Conservation (phyloP, 2,113 vertebrate genomes). For the Anoplopoma fimbria region DNA sequence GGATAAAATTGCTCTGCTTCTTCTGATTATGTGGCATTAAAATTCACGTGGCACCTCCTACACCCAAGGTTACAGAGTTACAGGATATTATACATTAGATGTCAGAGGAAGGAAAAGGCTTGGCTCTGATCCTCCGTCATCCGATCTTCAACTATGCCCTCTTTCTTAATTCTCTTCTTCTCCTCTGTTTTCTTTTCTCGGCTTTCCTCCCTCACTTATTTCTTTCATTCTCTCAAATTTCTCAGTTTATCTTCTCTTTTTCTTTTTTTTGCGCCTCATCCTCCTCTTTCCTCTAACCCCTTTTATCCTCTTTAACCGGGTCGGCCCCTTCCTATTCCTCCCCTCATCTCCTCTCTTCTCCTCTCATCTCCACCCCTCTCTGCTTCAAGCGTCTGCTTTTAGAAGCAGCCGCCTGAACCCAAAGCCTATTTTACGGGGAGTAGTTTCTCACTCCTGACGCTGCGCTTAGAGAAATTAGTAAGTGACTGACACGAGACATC, state of each 20-base stretch:
- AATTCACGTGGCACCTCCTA: constrained; percentile 1
- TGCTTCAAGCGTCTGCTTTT: constrained; percentile 58
- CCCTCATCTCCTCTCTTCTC: background rate
- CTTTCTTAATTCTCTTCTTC: constrained; percentile 13
- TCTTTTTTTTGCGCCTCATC: constrained; percentile 13
- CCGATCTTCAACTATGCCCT: constrained; percentile 16
- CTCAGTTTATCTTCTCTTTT: constrained; percentile 7
- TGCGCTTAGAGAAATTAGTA: constrained; percentile 76
- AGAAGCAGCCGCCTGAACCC: constrained; percentile 62
- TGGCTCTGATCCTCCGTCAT: constrained; percentile 24
- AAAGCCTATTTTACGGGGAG: constrained; percentile 76
- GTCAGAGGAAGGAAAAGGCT: constrained; percentile 17
- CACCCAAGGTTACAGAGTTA: constrained; percentile 34
- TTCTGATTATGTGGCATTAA: constrained; percentile 4
- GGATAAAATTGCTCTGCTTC: constrained; percentile 14
- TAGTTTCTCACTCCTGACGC: constrained; percentile 68
- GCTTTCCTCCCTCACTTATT: background rate
- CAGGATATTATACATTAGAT: constrained; percentile 30
- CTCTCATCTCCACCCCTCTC: constrained; percentile 43
- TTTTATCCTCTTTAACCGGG: constrained; percentile 43
- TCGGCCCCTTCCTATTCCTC: constrained; percentile 7
- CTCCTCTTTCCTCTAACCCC: constrained; percentile 26
- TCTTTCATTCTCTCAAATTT: constrained; percentile 21
- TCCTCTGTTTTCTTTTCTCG: constrained; percentile 14
- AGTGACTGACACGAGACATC: constrained; percentile 72